Base-by-base conservation (phyloP, 2,113 vertebrate species). In the Hydrolagus affinis region DNA sequence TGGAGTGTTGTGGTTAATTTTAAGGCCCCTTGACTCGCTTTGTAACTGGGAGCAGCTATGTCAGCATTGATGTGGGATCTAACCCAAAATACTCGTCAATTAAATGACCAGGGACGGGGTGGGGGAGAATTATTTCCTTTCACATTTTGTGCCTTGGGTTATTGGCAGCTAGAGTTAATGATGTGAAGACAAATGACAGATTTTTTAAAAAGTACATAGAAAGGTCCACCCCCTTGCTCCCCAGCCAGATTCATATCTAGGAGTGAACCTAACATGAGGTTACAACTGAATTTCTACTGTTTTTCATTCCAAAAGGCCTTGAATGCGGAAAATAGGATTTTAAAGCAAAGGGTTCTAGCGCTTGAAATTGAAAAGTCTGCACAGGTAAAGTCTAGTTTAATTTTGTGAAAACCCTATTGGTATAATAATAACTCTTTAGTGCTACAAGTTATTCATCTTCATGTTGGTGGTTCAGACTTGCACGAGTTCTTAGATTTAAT, bases 301-400 rank as follows among this genome's bases (percentile, higher is more conserved):
- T 21, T 75, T 75, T 11, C 9, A 75, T 88, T 87, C 87, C 86
- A 91, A 89, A 93, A 98, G 98, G 89, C 71, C 9, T 76, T 96
- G 87, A 94, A 92, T 90, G 90, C 90, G 0, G 95, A 96, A 89
- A 95, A 95, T 57, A 91, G 93, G 74, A 90, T 89, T 86, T 89
- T 98, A 86, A 95, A 92, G 86, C 92, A 90, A 87, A 94, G 95
- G 87, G 88, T 97, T 86, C 93, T 95, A 87, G 91, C 89, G 56
- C 88, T 97, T 86, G 93, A 95, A 88, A 94, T 90, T 88, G 92
- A 93, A 88, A 90, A 92, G 0, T 92, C 90, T 1, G 93, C 96
- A 87, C 95, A 97, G 95, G 98, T 97, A 91, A 88, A 66, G 14
- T 21, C 8, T 66, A 66, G 25, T 9, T 78, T 11, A 32, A 30